Evolutionary conservation across 2,797 vertebrate genomes (phyloP), one percentile per base, ranked within the genome.

Genomic region (Danio albolineatus): DNA sequence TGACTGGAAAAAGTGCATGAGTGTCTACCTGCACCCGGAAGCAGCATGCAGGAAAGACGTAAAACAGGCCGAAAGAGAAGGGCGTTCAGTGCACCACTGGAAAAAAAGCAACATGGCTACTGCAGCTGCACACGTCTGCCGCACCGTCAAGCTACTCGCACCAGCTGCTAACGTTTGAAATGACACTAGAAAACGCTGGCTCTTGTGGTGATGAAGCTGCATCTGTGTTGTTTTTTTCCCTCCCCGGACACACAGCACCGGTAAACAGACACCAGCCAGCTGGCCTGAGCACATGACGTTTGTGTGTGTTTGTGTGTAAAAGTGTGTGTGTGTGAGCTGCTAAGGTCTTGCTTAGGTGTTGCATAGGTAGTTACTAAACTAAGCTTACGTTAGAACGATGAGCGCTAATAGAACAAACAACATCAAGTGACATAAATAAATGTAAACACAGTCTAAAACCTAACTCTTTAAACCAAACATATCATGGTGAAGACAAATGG

Each of bases 321-420:
- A 10, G 57, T 10, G 57, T 59, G 57, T 6, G 59, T 53, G 70
- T 8, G 14, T 43, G 80, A 79, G 66, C 56, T 83, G 72, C 77
- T 57, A 80, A 73, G 54, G 73, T 71, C 66, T 76, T 79, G 69
- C 65, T 75, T 78, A 81, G 81, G 51, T 79, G 46, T 78, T 78
- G 77, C 77, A 72, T 79, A 79, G 59, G 78, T 79, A 79, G 72
- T 76, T 81, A 60, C 43, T 72, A 41, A 69, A 85, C 73, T 77
- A 71, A 53, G 53, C 76, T 83, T 59, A 76, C 64, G 65, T 82
- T 56, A 53, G 56, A 38, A 77, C 2, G 14, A 64, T 28, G 36
- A 41, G 12, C 4, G 44, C 17, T 60, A 46, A 60, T 36, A 43
- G 48, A 72, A 72, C 17, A 75, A 28, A 28, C 28, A 28, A 28